A percentile compares a stretch with the other conserved stretches of the same genome.
phyloP scores from a whole-genome alignment of 1,140 invertebrate species.

The Eueides isabella region DNA sequence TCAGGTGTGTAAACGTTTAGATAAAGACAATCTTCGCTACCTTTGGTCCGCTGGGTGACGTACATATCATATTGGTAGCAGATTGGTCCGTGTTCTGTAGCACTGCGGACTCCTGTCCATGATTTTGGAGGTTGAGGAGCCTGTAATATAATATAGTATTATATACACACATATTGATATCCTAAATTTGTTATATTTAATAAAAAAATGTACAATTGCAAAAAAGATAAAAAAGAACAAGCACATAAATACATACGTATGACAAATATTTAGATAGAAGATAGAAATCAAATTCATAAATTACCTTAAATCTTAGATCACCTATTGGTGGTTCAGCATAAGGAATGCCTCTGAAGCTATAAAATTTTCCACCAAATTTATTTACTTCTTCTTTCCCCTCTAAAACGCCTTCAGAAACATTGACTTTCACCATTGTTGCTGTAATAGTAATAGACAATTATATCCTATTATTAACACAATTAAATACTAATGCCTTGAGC shows the following conservation, averaged over 20 bases:
- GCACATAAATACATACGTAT: no score
- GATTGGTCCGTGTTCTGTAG: constrained; percentile 48
- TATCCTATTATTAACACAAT: neutral
- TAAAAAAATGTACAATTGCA: no score
- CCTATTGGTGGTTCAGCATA: constrained; percentile 86
- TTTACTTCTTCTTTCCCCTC: constrained; percentile 47
- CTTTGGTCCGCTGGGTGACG: constrained; percentile 38
- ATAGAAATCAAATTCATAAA: neutral
- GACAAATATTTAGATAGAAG: no score
- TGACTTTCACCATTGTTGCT: constrained; percentile 41
- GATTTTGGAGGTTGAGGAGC: constrained; percentile 54
- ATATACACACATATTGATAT: neutral
- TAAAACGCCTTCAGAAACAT: constrained; percentile 49
- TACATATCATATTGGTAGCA: constrained; percentile 47
- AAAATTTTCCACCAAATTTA: constrained; percentile 77
- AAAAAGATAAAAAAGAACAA: no score
- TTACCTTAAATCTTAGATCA: constrained; percentile 80
- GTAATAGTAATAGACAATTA: neutral
- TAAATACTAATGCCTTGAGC: neutral
- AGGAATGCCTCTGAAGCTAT: constrained; percentile 86
- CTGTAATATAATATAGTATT: constrained; percentile 40
- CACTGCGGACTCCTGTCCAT: constrained; percentile 57
- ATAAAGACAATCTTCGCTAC: constrained; percentile 84
- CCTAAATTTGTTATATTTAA: neutral
- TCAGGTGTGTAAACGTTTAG: constrained; percentile 84